Conservation (phyloP, 2,797 vertebrate genomes). For the Steatocranus sp. region DNA sequence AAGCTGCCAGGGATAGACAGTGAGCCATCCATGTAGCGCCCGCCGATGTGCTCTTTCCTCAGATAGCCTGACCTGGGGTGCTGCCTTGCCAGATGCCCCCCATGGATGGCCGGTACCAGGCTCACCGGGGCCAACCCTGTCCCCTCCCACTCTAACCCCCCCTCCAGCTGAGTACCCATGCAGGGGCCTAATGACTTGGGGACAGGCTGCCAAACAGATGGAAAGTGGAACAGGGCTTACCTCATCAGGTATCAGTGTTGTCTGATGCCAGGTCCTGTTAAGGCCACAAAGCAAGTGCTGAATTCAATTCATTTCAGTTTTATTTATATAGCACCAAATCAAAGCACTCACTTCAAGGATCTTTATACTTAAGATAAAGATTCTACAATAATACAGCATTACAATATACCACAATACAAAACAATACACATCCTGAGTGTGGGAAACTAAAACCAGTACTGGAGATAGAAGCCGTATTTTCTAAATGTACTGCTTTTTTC, state of each 20-base stretch:
- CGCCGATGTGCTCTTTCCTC: slow-evolving; percentile 68
- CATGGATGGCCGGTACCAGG: slow-evolving; percentile 53
- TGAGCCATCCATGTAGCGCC: slow-evolving; percentile 77
- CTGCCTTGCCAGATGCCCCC: slow-evolving; percentile 69
- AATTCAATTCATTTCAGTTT: background rate
- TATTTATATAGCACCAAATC: background rate
- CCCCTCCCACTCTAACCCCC: slow-evolving; percentile 17
- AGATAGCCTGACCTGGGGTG: slow-evolving; percentile 75
- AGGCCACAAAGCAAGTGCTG: background rate
- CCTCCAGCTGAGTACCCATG: slow-evolving; percentile 47
- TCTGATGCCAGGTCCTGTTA: slow-evolving; percentile 10
- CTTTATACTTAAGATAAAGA: background rate
- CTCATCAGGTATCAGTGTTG: slow-evolving; percentile 20
- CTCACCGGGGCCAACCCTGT: slow-evolving; percentile 25
- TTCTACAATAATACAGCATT: background rate
- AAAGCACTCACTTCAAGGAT: background rate
- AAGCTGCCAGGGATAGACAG: slow-evolving; percentile 79
- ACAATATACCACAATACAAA: background rate
- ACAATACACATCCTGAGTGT: background rate
- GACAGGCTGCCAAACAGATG: slow-evolving; percentile 63
- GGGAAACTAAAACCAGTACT: background rate
- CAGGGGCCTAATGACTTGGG: slow-evolving; percentile 65
- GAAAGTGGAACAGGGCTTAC: slow-evolving; percentile 46
- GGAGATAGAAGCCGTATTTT: background rate
- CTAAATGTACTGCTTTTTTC: background rate